Evolutionary conservation across 2,888 invertebrate species (phyloP).

Genomic region (Erebia epiphron): DNA sequence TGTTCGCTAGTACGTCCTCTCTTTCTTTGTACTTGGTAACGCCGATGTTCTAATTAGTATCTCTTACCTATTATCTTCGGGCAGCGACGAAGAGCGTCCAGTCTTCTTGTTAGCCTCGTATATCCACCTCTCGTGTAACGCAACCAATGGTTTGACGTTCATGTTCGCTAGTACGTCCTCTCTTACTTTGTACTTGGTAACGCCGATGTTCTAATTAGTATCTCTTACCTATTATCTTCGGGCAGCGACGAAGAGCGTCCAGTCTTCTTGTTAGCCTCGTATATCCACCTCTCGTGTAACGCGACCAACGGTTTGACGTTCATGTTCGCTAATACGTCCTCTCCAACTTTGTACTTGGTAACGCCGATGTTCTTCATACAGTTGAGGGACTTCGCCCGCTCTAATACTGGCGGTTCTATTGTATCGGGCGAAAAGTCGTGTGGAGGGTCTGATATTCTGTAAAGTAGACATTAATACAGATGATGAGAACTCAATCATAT

Average conservation of each 20-base stretch:
- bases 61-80: slow-evolving; percentile 67
- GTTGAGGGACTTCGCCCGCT: slow-evolving; percentile 55
- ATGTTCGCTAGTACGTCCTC: slow-evolving; percentile 65
- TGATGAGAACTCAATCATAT: too few species aligned
- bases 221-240: slow-evolving; percentile 64
- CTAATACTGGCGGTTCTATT: slow-evolving; percentile 47
- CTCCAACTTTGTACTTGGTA: slow-evolving; percentile 52
- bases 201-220: slow-evolving; percentile 40
- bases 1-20: slow-evolving; percentile 62
- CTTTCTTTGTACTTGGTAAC: slow-evolving; percentile 51
- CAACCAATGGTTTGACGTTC: slow-evolving; percentile 74
- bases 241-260: slow-evolving; percentile 69
- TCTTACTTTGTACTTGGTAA: slow-evolving; percentile 50
- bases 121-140: slow-evolving; percentile 78
- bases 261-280: slow-evolving; percentile 71
- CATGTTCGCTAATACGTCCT: slow-evolving; percentile 63
- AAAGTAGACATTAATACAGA: slow-evolving; percentile 28
- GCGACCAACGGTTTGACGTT: slow-evolving; percentile 76
- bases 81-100: slow-evolving; percentile 67
- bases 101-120: slow-evolving; percentile 72
- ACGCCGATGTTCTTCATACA: slow-evolving; percentile 42
- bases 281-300: slow-evolving; percentile 77
- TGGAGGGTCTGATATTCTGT: slow-evolving; percentile 51
- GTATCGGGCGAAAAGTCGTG: slow-evolving; percentile 53
- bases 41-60: slow-evolving; percentile 35